A percentile compares a stretch with the other conserved stretches of the same genome.
Evolutionary conservation across 2,113 vertebrate genomes (phyloP).

Genomic region (Vulpes vulpes): DNA sequence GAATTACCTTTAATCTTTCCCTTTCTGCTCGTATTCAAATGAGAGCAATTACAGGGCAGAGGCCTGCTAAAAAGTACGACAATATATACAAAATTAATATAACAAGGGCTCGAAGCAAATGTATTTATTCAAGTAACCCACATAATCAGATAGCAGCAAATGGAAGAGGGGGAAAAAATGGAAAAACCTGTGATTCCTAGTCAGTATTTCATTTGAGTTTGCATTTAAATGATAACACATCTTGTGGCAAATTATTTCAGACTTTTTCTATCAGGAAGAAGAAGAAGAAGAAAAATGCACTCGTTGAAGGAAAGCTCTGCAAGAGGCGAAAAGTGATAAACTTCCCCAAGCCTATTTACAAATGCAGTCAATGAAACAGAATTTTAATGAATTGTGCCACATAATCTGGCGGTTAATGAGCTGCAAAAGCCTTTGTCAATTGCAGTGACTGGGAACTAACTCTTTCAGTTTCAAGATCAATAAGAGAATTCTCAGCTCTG

Average conservation of each 20-base stretch:
- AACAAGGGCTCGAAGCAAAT: slow-evolving; percentile 80
- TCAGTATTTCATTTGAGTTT: slow-evolving; percentile 80
- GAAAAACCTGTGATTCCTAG: slow-evolving; percentile 80
- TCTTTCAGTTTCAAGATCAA: slow-evolving; percentile 87
- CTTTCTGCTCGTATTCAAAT: slow-evolving; percentile 60
- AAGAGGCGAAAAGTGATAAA: slow-evolving; percentile 86
- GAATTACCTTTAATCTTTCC: slow-evolving; percentile 31
- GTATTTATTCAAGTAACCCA: slow-evolving; percentile 77
- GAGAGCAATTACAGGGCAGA: slow-evolving; percentile 66
- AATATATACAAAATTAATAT: slow-evolving; percentile 75
- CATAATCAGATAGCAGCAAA: slow-evolving; percentile 73
- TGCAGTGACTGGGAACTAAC: slow-evolving; percentile 85
- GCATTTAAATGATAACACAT: slow-evolving; percentile 82
- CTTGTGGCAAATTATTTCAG: slow-evolving; percentile 81
- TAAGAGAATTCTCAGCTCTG: slow-evolving; percentile 75
- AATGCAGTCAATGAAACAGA: slow-evolving; percentile 87
- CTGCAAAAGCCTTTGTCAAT: slow-evolving; percentile 88
- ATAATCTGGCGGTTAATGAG: slow-evolving; percentile 89
- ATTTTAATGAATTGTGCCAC: slow-evolving; percentile 90
- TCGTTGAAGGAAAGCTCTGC: slow-evolving; percentile 81
- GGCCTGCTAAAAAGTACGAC: slow-evolving; percentile 53
- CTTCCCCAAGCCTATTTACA: slow-evolving; percentile 88
- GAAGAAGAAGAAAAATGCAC: slow-evolving; percentile 77
- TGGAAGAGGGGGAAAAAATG: slow-evolving; percentile 28
- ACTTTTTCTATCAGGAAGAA: slow-evolving; percentile 78